phyloP scores from a whole-genome alignment of 2,888 invertebrate genomes.

The Ametastegia equiseti region DNA sequence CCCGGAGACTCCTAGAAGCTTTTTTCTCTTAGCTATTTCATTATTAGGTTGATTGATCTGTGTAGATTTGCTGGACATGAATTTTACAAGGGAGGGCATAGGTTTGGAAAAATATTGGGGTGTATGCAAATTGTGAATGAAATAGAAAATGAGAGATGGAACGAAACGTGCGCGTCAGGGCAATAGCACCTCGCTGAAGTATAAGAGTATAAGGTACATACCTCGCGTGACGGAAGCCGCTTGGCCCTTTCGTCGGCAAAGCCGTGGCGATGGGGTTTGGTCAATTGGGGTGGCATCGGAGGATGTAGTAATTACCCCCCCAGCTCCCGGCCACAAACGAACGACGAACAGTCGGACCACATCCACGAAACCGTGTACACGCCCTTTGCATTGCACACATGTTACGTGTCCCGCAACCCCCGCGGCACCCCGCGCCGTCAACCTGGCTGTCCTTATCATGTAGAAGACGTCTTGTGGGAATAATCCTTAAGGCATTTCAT shows the following conservation, averaged over 20 bases:
- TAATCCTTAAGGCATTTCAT: constrained; percentile 21
- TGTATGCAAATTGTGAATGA: background rate
- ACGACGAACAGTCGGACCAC: constrained; percentile 68
- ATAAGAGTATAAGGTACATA: too few species aligned
- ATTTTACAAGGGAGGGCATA: too few species aligned
- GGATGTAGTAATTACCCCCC: constrained; percentile 72
- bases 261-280: constrained; percentile 37
- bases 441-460: constrained; percentile 57
- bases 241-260: constrained; percentile 30
- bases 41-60: background rate
- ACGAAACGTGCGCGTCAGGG: constrained; percentile 33
- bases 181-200: constrained; percentile 28
- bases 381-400: constrained; percentile 76
- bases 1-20: too few species aligned
- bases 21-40: too few species aligned
- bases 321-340: constrained; percentile 51
- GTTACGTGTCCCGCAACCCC: constrained; percentile 63
- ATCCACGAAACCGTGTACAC: constrained; percentile 71
- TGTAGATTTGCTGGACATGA: too few species aligned
- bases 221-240: constrained; percentile 71
- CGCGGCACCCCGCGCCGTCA: constrained; percentile 35
- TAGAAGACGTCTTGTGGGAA: constrained; percentile 64
- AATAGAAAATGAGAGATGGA: background rate
- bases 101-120: background rate
- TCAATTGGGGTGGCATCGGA: constrained; percentile 63